These are phyloP conservation scores for Tiliacea citrago DNA, from an alignment of 2,888 invertebrate species.

Conservation along the genomic window DNA sequence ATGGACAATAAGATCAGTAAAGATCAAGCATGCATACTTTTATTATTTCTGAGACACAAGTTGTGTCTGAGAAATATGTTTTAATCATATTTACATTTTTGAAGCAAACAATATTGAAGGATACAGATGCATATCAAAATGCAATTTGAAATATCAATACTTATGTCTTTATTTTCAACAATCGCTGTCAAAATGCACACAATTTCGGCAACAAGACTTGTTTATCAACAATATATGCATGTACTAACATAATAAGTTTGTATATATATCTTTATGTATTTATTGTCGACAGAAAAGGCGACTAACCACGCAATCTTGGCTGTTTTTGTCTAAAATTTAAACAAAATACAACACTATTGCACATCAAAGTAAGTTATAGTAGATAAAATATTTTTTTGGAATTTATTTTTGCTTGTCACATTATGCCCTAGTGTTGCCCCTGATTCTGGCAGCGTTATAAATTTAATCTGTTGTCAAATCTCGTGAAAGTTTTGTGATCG, in stretches of 20 bases:
- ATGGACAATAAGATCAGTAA: conserved; percentile 30
- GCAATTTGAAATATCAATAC: neutral
- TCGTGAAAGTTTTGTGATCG: conserved; percentile 26
- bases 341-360: conserved; percentile 75
- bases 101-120: neutral
- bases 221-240: conserved; percentile 38
- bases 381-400: conserved; percentile 36
- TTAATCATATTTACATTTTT: neutral
- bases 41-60: neutral
- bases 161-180: neutral
- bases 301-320: conserved; percentile 74
- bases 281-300: conserved; percentile 81
- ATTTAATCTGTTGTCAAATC: conserved; percentile 5
- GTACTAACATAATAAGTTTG: conserved; percentile 64
- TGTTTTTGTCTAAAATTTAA: conserved; percentile 74
- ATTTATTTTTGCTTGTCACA: conserved; percentile 31
- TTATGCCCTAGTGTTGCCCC: neutral
- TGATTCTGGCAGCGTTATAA: conserved; percentile 1
- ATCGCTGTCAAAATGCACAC: conserved; percentile 27
- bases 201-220: conserved; percentile 9
- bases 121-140: neutral
- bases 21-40: neutral
- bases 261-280: conserved; percentile 75
- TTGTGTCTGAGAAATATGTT: too few relatives aligned
- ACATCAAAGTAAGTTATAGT: conserved; percentile 79